Evolutionary conservation across 2,113 vertebrate genomes (phyloP), one percentile per base, ranked within the genome.

Genomic region (Microcebus jonahi): DNA sequence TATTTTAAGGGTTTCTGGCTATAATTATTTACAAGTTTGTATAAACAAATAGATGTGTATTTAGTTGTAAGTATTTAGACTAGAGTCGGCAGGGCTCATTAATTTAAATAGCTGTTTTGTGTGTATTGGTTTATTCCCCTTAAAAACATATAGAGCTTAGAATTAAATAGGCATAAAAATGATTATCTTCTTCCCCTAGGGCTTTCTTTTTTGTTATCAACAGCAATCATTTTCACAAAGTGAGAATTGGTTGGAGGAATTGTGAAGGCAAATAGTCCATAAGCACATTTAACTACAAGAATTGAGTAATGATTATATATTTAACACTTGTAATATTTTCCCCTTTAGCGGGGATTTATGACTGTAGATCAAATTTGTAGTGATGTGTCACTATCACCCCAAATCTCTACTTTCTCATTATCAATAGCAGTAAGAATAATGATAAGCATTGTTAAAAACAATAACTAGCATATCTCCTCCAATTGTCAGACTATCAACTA

Each of bases 61-160:
- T 83, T 75, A 93, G 50, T 85, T 81, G 65, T 17, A 85, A 67
- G 53, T 67, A 82, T 95, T 97, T 91, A 89, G 75, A 95, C 5
- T 73, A 92, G 92, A 84, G 67, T 71, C 96, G 68, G 12, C 77
- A 97, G 45, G 45, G 45, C 48, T 97, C 89, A 94, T 97, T 95
- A 97, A 92, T 92, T 96, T 94, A 96, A 85, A 95, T 55, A 95
- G 77, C 76, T 85, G 15, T 65, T 90, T 90, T 92, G 23, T 90
- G 50, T 81, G 11, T 76, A 36, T 79, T 83, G 27, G 88, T 86
- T 95, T 90, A 95, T 81, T 79, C 29, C 14, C 85, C 65, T 90
- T 94, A 88, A 94, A 97, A 81, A 90, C 12, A 85, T 65, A 92
- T 63, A 97, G n/a, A 81, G 70, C 36, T 13, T 88, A 85, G 59